Conservation (phyloP, 2,797 vertebrate species). For the Triplophysa bombifrons region DNA sequence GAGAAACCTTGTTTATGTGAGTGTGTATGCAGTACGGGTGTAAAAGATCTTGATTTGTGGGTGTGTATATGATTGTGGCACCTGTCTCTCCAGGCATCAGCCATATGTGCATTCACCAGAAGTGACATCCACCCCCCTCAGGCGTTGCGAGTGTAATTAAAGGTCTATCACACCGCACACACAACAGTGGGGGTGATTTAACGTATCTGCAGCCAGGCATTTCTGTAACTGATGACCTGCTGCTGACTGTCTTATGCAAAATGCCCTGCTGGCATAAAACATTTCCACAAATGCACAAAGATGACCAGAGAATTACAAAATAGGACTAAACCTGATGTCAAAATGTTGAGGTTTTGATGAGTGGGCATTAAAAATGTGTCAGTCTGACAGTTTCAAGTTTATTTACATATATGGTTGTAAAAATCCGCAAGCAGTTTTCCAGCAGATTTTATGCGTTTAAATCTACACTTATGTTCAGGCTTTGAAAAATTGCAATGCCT, state of each 20-base stretch:
- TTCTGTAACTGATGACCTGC: slow-evolving; percentile 43
- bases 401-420: neutral
- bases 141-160: slow-evolving; percentile 50
- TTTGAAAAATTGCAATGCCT: too few relatives aligned
- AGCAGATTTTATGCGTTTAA: too few relatives aligned
- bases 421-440: neutral
- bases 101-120: neutral
- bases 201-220: slow-evolving; percentile 34
- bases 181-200: slow-evolving; percentile 46
- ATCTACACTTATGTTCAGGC: too few relatives aligned
- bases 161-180: slow-evolving; percentile 43
- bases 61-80: slow-evolving; percentile 6
- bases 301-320: slow-evolving; percentile 6
- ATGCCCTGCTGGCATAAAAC: slow-evolving; percentile 18
- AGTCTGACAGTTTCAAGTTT: neutral
- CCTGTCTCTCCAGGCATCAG: slow-evolving; percentile 27
- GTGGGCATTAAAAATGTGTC: neutral
- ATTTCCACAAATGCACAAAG: slow-evolving; percentile 1
- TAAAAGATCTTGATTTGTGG: neutral
- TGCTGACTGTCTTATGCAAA: slow-evolving; percentile 49
- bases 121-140: slow-evolving; percentile 27
- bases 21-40: neutral
- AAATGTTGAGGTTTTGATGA: neutral
- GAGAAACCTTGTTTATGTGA: neutral
- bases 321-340: slow-evolving; percentile 2